phyloP scores from a whole-genome alignment of 2,113 vertebrate genomes.

The Psilopsiagon aurifrons region DNA sequence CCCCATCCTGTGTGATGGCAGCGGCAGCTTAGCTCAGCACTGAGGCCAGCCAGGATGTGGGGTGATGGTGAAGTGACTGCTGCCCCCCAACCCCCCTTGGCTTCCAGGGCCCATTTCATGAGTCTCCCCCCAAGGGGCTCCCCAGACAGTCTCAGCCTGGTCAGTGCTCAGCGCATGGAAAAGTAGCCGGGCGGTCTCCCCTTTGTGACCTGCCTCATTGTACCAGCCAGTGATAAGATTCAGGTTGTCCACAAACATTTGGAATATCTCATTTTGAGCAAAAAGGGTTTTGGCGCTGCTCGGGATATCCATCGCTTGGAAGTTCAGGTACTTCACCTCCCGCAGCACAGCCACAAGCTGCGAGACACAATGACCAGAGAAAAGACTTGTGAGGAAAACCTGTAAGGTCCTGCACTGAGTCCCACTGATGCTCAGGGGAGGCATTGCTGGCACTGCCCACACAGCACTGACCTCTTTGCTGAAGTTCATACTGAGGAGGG shows the following conservation, averaged over 20 bases:
- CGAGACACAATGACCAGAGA: fast-evolving
- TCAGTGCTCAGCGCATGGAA: background rate
- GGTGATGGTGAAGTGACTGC: fast-evolving
- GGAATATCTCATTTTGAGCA: slow-evolving; percentile 71
- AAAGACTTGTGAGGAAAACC: background rate
- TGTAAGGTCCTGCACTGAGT: background rate
- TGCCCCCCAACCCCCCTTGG: fast-evolving
- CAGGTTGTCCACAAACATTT: slow-evolving; percentile 74
- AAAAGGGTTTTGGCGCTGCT: slow-evolving; percentile 62
- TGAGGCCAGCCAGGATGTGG: fast-evolving
- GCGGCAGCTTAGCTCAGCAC: background rate
- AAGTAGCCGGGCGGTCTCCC: background rate
- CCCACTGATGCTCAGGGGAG: fast-evolving
- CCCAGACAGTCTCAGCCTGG: background rate
- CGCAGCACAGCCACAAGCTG: slow-evolving; percentile 77
- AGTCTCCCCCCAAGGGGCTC: fast-evolving
- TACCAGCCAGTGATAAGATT: slow-evolving; percentile 81
- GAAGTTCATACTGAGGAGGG: slow-evolving; percentile 76
- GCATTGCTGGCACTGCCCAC: fast-evolving
- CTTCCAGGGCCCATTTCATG: fast-evolving
- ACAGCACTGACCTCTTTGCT: slow-evolving; percentile 68
- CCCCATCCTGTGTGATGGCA: fast-evolving
- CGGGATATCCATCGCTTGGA: slow-evolving; percentile 71
- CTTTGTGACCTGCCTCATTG: slow-evolving; percentile 71
- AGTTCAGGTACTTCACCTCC: slow-evolving; percentile 79